These are phyloP conservation scores for Acanthurus tractus DNA, from an alignment of 2,797 vertebrate genomes.

Conservation along the genomic window DNA sequence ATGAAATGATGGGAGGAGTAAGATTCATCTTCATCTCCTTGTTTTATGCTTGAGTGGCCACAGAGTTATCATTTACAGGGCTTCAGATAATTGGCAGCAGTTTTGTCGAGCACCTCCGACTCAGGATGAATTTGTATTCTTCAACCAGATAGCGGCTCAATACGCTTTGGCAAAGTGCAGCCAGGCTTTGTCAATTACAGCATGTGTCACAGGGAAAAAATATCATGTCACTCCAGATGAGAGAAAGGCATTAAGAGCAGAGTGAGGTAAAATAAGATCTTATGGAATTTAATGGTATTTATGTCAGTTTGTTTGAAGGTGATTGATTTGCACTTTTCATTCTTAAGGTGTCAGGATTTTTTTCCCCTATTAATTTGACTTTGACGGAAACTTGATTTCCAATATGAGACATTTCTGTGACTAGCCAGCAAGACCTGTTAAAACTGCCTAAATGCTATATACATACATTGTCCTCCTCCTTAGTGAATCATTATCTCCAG, in stretches of 20 bases:
- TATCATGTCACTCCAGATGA: slow-evolving; percentile 81
- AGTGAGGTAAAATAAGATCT: slow-evolving; percentile 81
- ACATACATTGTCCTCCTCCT: background rate
- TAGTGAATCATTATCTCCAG: slow-evolving; percentile 5
- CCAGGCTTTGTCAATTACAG: slow-evolving; percentile 84
- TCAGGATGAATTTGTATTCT: slow-evolving; percentile 89
- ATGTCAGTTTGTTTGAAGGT: slow-evolving; percentile 80
- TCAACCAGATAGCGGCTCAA: slow-evolving; percentile 79
- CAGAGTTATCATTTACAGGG: slow-evolving; percentile 94
- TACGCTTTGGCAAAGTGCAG: slow-evolving; percentile 79
- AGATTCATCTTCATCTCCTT: slow-evolving; percentile 98
- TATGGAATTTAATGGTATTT: slow-evolving; percentile 81
- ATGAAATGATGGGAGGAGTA: slow-evolving; percentile 96
- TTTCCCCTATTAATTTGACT: slow-evolving; percentile 57
- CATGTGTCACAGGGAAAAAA: slow-evolving; percentile 70
- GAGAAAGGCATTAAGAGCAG: slow-evolving; percentile 76
- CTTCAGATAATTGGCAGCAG: slow-evolving; percentile 93
- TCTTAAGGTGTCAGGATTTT: slow-evolving; percentile 47
- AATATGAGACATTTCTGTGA: slow-evolving; percentile 30
- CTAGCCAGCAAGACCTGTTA: slow-evolving; percentile 30
- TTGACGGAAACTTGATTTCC: slow-evolving; percentile 55
- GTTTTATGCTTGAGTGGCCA: slow-evolving; percentile 94
- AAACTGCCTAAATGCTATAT: slow-evolving; percentile 22
- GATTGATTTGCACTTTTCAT: slow-evolving; percentile 80
- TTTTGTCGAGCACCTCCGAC: slow-evolving; percentile 89